Evolutionary conservation across 2,888 invertebrate genomes (phyloP).

Genomic region (Syrista parreyssii): DNA sequence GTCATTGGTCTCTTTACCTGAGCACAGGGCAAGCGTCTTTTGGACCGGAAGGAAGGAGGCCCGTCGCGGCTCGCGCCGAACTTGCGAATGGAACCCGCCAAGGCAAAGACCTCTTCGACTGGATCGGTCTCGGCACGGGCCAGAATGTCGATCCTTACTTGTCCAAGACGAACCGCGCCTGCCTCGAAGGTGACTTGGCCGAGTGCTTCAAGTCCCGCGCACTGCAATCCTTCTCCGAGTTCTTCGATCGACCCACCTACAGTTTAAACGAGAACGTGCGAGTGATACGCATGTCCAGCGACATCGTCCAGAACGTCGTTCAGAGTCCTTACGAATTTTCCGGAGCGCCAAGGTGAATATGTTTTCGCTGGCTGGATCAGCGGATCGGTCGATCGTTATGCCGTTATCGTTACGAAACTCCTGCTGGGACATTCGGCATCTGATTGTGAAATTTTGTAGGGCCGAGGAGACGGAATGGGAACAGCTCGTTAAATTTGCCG

Average conservation of each 20-base stretch:
- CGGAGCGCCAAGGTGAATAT: conserved; percentile 69
- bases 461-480: conserved; percentile 86
- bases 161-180: conserved; percentile 79
- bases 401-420: too few relatives aligned
- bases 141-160: conserved; percentile 82
- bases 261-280: conserved; percentile 77
- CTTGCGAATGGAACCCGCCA: conserved; percentile 66
- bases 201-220: conserved; percentile 89
- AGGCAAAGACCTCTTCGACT: conserved; percentile 80
- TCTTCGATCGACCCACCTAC: conserved; percentile 74
- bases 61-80: too few relatives aligned
- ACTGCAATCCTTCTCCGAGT: conserved; percentile 79
- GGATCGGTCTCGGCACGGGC: conserved; percentile 82
- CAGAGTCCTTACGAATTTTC: conserved; percentile 81
- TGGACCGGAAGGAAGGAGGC: too few relatives aligned
- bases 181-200: conserved; percentile 83
- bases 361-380: too few relatives aligned
- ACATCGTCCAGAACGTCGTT: conserved; percentile 76
- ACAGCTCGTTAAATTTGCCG: conserved; percentile 79
- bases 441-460: conserved; percentile 49
- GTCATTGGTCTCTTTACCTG: too few relatives aligned
- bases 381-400: too few relatives aligned
- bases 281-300: conserved; percentile 76
- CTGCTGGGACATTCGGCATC: too few relatives aligned
- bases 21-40: too few relatives aligned